Evolutionary conservation across 2,113 vertebrate species (phyloP), one percentile per base, ranked within the genome.

Genomic region (Peromyscus leucopus): DNA sequence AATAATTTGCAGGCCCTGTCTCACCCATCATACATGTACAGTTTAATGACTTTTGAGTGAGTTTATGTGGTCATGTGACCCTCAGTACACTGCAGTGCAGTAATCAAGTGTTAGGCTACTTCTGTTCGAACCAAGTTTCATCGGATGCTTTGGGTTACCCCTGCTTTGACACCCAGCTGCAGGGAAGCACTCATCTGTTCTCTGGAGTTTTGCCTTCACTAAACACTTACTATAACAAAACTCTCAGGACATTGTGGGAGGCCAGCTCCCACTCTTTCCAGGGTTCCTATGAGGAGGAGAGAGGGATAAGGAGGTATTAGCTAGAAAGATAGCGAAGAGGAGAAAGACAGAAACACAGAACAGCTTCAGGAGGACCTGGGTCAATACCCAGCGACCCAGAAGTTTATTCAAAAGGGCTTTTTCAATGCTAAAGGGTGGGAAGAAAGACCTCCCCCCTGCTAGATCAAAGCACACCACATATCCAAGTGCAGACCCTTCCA

Each of bases 121-220:
- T 51, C 51, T 51, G 51, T 51, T 51, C 51, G 51, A 51, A 51
- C 51, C 51, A 51, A 90, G 21, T 92, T 86, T 90, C 79, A 75
- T 87, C 51, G 75, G 75, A 55, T 31, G 22, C 86, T 90, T 83
- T 65, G 89, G 69, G 19, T 80, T 74, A 92, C 0, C 78, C 33
- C 33, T 69, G 39, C 48, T 55, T 48, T 76, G 28, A 76, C 39
- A 48, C n/a, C 39, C 28, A 5, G 8, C 5, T 63, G 36, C 4
- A 2, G 72, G 65, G 7, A 76, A 88, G 26, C 59, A 31, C 15
- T 76, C 15, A 87, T 17, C 13, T 65, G 28, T 57, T 93, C 69
- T 91, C 69, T 89, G 22, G 65, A 89, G 74, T 97, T 96, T 80
- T 61, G 48, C 42, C 33, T 59, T 89, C 89, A 51, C 7, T 46